A percentile compares a stretch with the other conserved stretches of the same genome.
phyloP scores from a whole-genome alignment of 2,113 vertebrate species.

The Oceanites oceanicus region DNA sequence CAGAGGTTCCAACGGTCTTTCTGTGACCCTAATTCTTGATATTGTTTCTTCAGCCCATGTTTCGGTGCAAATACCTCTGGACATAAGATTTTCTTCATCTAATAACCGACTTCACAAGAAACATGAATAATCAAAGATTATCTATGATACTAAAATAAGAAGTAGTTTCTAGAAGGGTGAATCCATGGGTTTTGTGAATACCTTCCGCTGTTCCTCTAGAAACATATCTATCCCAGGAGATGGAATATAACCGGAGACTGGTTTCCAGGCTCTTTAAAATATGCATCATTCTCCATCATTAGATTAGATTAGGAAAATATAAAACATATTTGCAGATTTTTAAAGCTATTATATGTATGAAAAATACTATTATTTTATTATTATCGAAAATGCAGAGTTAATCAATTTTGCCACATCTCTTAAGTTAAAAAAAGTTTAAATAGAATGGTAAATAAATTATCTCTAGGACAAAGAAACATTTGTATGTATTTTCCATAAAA shows the following conservation, averaged over 20 bases:
- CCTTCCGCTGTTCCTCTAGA: not conserved
- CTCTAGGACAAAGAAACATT: not conserved
- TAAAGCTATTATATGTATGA: not conserved
- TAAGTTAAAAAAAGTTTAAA: not conserved
- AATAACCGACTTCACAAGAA: not conserved
- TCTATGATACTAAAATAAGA: not conserved
- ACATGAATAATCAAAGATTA: not conserved
- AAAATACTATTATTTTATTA: not conserved
- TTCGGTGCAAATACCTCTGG: not conserved
- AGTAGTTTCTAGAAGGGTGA: not conserved
- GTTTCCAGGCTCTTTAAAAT: not conserved
- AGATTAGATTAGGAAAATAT: not conserved
- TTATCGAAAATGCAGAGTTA: not conserved
- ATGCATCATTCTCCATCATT: not conserved
- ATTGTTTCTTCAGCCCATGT: not conserved
- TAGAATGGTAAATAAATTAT: not conserved
- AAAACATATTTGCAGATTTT: not conserved
- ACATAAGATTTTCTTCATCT: not conserved
- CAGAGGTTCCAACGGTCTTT: not conserved
- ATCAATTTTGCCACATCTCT: not conserved
- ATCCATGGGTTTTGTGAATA: not conserved
- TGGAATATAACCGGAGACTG: not conserved
- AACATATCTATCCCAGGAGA: not conserved
- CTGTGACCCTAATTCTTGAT: not conserved
- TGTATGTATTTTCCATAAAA: not conserved